Evolutionary conservation across 2,888 invertebrate genomes (phyloP).

Genomic region (Lasioglossum oenotherae): DNA sequence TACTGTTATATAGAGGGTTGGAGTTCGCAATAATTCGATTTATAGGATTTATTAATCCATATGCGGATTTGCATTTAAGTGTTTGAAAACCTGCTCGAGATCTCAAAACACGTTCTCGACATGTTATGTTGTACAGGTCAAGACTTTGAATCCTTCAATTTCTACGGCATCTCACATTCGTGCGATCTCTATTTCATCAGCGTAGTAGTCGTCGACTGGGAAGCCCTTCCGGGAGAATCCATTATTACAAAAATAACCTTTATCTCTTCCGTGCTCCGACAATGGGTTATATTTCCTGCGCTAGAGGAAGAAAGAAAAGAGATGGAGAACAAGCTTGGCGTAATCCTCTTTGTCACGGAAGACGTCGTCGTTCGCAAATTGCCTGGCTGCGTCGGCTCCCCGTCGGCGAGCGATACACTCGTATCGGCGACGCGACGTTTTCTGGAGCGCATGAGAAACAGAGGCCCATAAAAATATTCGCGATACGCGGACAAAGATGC

Average conservation of each 20-base stretch:
- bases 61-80: too few relatives aligned
- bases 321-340: neutral
- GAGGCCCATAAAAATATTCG: slow-evolving; percentile 36
- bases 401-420: neutral
- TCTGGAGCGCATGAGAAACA: neutral
- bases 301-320: slow-evolving; percentile 1
- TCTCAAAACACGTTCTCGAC: too few relatives aligned
- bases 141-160: neutral
- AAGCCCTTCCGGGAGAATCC: slow-evolving; percentile 42
- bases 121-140: neutral
- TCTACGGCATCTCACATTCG: neutral
- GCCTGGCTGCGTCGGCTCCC: slow-evolving; percentile 9
- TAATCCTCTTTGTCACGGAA: slow-evolving; percentile 60
- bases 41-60: too few relatives aligned
- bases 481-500: neutral
- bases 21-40: too few relatives aligned
- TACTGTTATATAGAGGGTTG: too few relatives aligned
- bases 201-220: slow-evolving; percentile 21
- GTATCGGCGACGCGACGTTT: neutral
- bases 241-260: slow-evolving; percentile 64
- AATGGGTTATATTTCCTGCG: slow-evolving; percentile 48
- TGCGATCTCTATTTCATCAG: neutral
- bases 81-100: too few relatives aligned
- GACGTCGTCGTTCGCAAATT: slow-evolving; percentile 63
- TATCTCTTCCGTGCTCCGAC: slow-evolving; percentile 56